Evolutionary conservation across 2,797 vertebrate species (phyloP), one percentile per base, ranked within the genome.

Genomic region (Schizopygopsis pylzovi): DNA sequence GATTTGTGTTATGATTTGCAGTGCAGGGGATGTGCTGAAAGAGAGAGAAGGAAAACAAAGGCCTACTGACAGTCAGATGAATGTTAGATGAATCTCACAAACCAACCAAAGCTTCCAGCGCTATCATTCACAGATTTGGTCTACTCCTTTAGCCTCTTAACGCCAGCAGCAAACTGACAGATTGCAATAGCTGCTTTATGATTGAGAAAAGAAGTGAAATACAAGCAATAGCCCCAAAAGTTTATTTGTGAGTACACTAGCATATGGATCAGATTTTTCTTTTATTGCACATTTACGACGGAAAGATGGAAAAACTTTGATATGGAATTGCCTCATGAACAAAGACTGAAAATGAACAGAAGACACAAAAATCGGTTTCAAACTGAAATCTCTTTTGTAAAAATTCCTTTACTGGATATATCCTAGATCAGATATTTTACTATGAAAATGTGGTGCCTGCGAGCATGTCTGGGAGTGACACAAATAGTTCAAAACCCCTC

Each of bases 21-120:
- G 59, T 54, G 70, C 81, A 85, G 59, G 28, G 4, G 18, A 71
- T 28, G n/a, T 63, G 59, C 12, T 33, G n/a, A 37, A 56, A 56
- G 37, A 54, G 43, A 45, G 41, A 81, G 41, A 63, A 82, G 37
- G 39, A 54, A 88, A 86, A 59, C 73, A 39, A 45, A 83, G 84
- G 87, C 85, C 85, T 82, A 86, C 84, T 85, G 81, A 75, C 67
- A 70, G 39, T 88, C 56, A 82, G 79, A 89, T 67, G 37, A 75
- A 88, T 73, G 77, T 87, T 77, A 88, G 79, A 86, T 56, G 16
- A 20, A 76, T 39, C 45, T 37, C 25, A 81, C 45, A 47, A 79
- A 59, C 47, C 56, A 76, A 59, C 13, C 33, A 9, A 11, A 33
- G 2, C 71, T 86, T 73, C 81, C 13, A 33, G 20, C 15, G 11